Base-by-base conservation (phyloP, 2,797 vertebrate genomes). In the Cephalopachus bancanus region DNA sequence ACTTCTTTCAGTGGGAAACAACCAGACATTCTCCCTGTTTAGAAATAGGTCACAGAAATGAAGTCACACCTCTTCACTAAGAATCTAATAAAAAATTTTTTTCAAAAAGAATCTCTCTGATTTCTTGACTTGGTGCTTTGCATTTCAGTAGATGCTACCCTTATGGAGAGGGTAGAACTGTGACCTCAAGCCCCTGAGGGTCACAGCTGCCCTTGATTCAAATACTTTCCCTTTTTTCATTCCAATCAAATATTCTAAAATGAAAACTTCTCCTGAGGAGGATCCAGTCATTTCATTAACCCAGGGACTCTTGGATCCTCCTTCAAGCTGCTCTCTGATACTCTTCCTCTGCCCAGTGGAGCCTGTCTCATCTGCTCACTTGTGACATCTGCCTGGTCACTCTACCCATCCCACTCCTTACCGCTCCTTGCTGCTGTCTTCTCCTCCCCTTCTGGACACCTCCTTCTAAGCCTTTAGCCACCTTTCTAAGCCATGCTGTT, bases 1-100 rank as follows among this genome's bases (percentile, higher is more conserved):
- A 44, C 44, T 26, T 7, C 49, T 90, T 86, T 95, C 17, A 20
- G 24, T 84, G 76, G 64, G 75, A 90, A 95, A 49, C 24, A 79
- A 16, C 53, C 33, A 80, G 53, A 6, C 19, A 57, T 90, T 83
- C 62, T 60, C 62, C 33, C 19, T 79, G 1, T 84, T 93, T 83
- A 75, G 75, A 62, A 93, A 85, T n/a, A 93, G 85, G 19, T 60
- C 44, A 55, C n/a, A 83, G 59, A 95, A 78, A 79, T 59, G 20
- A 89, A 91, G n/a, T 69, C 59, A 67, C 1, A 88, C 15, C 19
- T 81, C 69, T 93, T 87, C 57, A 79, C 83, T 93, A 71, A 76
- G 49, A 89, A 76, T 44, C 44, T 44, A 44, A 44, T 44, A 44
- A 44, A 44, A 44, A 44, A 44, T 3, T 44, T 44, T 44, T 84